Base-by-base conservation (phyloP, 2,888 invertebrate species). In the Scaptomyza parva region DNA sequence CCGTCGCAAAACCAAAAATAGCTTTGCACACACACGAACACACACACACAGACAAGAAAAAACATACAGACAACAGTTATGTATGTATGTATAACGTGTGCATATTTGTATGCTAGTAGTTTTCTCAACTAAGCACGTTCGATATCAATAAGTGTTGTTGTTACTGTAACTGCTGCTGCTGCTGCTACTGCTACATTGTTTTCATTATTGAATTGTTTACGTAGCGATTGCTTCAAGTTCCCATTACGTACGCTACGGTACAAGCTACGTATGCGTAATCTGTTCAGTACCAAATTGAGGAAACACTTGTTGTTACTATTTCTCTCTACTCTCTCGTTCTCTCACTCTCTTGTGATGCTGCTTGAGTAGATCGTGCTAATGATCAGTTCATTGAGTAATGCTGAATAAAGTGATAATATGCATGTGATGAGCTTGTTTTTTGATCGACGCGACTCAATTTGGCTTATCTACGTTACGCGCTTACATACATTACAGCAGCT, bases 101-200 rank as follows among this genome's bases (percentile, higher is more conserved):
- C 39, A 60, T 43, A 22, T 18, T 52, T 43, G 18, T 30, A 41
- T 48, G 17, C 55, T 9, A 33, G 47, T 57, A 47, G 70, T 76
- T 76, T 76, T 55, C 66, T 71, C 52, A 57, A 71, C 59, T 74
- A 55, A 50, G 58, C 73, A 74, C 77, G 76, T 75, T 67, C 66
- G 65, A 55, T 48, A 39, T 39, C 9, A 40, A 40, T 39, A 39
- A 12, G 26, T 30, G 6, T 24, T n/a, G 33, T 45, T 40, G 52
- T 45, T 66, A 41, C 45, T 67, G 30, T 52, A 41, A 33, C 33
- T 60, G 53, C 17, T 17, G 26, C 24, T 41, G 43, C 52, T 67
- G 59, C 71, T 35, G 33, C n/a, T 14, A 35, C 2, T 6, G 8
- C 2, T 6, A 4, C 41, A 65, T 55, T 55, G 66, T 63, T 58